Base-by-base conservation (phyloP, 2,797 vertebrate species). In the Myotis myotis region DNA sequence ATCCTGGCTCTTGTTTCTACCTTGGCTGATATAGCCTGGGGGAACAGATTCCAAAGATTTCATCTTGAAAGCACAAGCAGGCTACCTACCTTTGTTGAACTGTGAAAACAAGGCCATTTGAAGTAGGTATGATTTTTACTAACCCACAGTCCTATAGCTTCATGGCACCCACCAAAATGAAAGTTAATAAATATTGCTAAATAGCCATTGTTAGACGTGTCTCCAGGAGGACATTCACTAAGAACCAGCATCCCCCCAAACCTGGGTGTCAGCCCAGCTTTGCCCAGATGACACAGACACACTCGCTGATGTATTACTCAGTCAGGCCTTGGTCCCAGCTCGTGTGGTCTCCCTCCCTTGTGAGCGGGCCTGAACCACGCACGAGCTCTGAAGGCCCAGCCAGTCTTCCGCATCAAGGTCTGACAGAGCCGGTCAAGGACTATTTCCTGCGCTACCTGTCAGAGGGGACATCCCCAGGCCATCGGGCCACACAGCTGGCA, bases 21-120 rank as follows among this genome's bases (percentile, higher is more conserved):
- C 47, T 55, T 41, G n/a, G 30, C 53, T 38, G 30, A 51, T 4
- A 51, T 33, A 55, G 93, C 85, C 87, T 49, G 20, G 85, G 75
- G 93, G 85, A 90, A 94, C 33, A 76, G 85, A 86, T 38, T 76
- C 64, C 76, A 87, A 28, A 83, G 16, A n/a, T 36, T 64, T 84
- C 38, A 51, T 83, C 74, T 51, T 55, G 81, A 93, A 89, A 87
- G 68, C 36, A 83, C 64, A 55, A 28, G 38, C 12, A 11, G 25
- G 47, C 30, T 64, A 85, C 8, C n/a, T 57, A 90, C 10, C n/a
- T 41, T 30, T 25, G 57, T 41, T 83, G 66, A 47, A 79, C 23
- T 68, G n/a, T 66, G 57, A 68, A 86, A 92, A 74, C 44, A 80
- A 19, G 72, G n/a, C 60, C 66, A 15, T n/a, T n/a, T 74, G 72